Base-by-base conservation (phyloP, 2,888 invertebrate genomes). In the Rhaphigaster nebulosa region DNA sequence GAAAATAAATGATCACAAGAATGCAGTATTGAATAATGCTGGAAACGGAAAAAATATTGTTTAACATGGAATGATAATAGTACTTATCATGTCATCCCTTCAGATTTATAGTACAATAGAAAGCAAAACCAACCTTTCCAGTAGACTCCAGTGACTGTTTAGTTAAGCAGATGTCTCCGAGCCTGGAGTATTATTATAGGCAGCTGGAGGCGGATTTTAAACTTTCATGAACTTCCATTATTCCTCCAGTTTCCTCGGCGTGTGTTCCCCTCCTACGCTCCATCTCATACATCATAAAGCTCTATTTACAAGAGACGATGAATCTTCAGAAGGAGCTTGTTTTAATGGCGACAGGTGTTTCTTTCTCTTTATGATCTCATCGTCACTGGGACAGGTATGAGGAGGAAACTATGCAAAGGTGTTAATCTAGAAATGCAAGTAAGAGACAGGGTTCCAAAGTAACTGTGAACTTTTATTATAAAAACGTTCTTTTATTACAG, bases 151-250 rank as follows among this genome's bases (percentile, higher is more conserved):
- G 34, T 29, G 18, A 34, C 70, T 70, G 70, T 70, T 70, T 34
- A 70, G 29, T 34, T 29, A 70, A 29, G 34, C n/a, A 34, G 70
- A 70, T 70, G 70, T 70, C 34, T 34, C 34, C 29, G 23, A 34
- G 18, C 1, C 18, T 1, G 70, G 70, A 70, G 70, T 70, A 70
- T 70, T 70, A 34, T 70, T 70, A 70, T 70, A 70, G 70, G 0
- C 18, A 12, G 70, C 29, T 34, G 34, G 15, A 29, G 70, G 18
- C 2, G 29, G 70, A 18, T 70, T 70, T 70, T 70, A 70, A 70
- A 34, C 70, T 70, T 70, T 70, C 70, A 70, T 70, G 70, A 70
- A 13, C 18, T 34, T 23, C 65, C 70, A 70, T 70, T 70, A 70
- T 34, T 34, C 70, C 34, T 29, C 29, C 18, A 15, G n/a, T n/a